Evolutionary conservation across 2,797 vertebrate species (phyloP), one percentile per base, ranked within the genome.

Genomic region (Melopsittacus undulatus): DNA sequence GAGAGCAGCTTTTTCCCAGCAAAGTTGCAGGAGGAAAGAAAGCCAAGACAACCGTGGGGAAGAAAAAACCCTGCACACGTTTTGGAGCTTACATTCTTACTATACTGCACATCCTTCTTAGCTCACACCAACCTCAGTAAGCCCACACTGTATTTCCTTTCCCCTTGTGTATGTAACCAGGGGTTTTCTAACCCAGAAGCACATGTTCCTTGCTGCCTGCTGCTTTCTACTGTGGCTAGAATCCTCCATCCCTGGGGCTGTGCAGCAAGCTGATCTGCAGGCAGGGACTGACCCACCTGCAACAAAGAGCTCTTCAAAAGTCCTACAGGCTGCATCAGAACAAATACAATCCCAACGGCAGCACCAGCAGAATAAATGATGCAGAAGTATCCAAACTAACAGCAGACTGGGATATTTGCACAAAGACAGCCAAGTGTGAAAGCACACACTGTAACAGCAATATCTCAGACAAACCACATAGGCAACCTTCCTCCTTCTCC

Each of bases 41-140:
- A 87, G 43, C 68, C 1, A 9, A 40, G 26, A 11, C 36, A 78
- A 59, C 6, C 0, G 0, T 1, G 1, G 10, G 24, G 30, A 80
- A 73, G 7, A 13, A 70, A 70, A 51, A 57, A 26, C 5, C n/a
- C 54, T 57, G 34, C 5, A 30, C 11, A 24, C 0, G 0, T 70
- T 87, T 83, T n/a, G 21, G 56, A 87, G 24, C 40, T 89, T 66
- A 36, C 26, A n/a, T 42, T 87, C 36, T 34, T 42, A 7, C 40
- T 72, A 56, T 11, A 52, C 26, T 4, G 22, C 18, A 11, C 57
- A 29, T 7, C 27, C 24, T 46, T 38, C 26, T 54, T 29, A 54
- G 75, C 23, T 57, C 52, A 63, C 66, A 56, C 7, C 40, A 83
- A 21, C 2, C 20, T 10, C 8, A 42, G 36, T 11, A 4, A 29